phyloP scores from a whole-genome alignment of 2,113 vertebrate genomes.

The Clarias gariepinus region DNA sequence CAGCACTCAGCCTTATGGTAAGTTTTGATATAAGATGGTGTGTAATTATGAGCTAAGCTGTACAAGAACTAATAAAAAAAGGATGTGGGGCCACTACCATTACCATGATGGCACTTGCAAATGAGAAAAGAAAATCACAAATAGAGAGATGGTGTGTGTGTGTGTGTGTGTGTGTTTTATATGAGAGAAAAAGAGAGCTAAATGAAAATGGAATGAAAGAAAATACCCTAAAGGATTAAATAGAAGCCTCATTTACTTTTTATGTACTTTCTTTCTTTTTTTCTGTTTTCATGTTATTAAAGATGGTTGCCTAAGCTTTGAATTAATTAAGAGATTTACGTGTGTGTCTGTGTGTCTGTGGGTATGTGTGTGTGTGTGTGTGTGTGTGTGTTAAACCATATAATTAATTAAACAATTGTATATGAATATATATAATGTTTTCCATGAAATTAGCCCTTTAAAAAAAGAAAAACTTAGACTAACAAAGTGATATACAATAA shows the following conservation, averaged over 20 bases:
- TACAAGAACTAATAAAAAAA: not conserved
- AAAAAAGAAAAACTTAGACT: not conserved
- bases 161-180: not conserved
- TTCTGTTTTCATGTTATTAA: not conserved
- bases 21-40: too few relatives aligned
- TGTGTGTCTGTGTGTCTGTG: not conserved
- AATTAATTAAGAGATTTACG: not conserved
- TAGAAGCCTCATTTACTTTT: not conserved
- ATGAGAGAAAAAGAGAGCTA: not conserved
- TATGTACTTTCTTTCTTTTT: not conserved
- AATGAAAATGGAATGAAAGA: not conserved
- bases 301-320: not conserved
- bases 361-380: not conserved
- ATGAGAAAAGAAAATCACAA: not conserved
- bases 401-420: too few relatives aligned
- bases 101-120: not conserved
- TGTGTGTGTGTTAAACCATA: too few relatives aligned
- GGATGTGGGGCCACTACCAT: not conserved
- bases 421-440: too few relatives aligned
- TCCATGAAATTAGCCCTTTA: too few relatives aligned
- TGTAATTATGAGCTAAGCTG: not conserved
- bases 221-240: not conserved
- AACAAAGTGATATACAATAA: not conserved
- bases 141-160: not conserved
- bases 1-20: too few relatives aligned